Evolutionary conservation across 2,888 invertebrate species (phyloP), one percentile per base, ranked within the genome.

Genomic region (Drosophila fungiperda): DNA sequence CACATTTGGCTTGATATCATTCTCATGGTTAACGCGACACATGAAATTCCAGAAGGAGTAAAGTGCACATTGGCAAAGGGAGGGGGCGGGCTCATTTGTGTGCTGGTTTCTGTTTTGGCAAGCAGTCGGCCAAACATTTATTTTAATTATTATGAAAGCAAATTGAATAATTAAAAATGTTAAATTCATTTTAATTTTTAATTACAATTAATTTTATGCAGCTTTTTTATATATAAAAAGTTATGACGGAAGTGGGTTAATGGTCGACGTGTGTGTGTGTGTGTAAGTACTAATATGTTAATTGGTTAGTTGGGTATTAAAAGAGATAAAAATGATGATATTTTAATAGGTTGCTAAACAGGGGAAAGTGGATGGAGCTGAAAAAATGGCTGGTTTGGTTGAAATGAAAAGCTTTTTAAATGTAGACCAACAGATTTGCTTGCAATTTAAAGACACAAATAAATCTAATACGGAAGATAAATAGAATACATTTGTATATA

Each of bases 141-240:
- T 80, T 87, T 87, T 88, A 88, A 87, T 90, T 87, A 90, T 88
- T 83, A 81, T 85, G 73, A 83, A 78, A 68, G 80, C 78, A 75
- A 86, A 87, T 90, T 76, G 86, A 81, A 80, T 83, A 88, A 90
- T 90, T 87, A 85, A 88, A 82, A 80, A 78, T 88, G 77, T 90
- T 68, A 73, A 87, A 90, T 75, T 83, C 86, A 78, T 87, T 90
- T 90, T 76, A 76, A 90, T 90, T 82, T 88, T 90, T 85, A 86
- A 87, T 90, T 79, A 88, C 81, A 83, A 86, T 90, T 83, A 83
- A 88, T 90, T 76, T 72, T 61, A 69, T 55, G 52, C 60, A 48
- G 64, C 66, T 11, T n/a, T 3, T 23, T n/a, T 12, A n/a, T 29
- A 2, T 35, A 49, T 45, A 53, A 36, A 49, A 40, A 32, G 29